Evolutionary conservation across 2,113 vertebrate genomes (phyloP).

Genomic region (Proteles cristata): DNA sequence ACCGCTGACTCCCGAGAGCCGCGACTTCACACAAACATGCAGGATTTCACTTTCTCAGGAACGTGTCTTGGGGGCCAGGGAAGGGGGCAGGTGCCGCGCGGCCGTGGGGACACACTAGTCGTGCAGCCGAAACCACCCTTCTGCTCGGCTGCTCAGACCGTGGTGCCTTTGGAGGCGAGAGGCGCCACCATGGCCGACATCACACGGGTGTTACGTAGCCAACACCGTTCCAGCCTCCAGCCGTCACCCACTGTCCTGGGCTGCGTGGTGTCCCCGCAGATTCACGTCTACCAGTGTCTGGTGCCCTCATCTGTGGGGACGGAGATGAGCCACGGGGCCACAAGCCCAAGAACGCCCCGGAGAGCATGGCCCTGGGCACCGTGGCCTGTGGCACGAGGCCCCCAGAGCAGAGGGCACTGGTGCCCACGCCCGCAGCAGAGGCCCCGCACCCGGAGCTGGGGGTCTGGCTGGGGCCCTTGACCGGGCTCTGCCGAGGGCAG

Average conservation of each 20-base stretch:
- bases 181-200: neutral
- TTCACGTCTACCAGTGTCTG: neutral
- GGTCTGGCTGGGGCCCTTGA: neutral
- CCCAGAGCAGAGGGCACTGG: neutral
- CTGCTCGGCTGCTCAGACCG: accelerated
- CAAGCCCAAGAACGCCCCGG: neutral
- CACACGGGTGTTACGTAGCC: neutral
- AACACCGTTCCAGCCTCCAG: neutral
- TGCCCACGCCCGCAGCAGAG: neutral
- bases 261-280: neutral
- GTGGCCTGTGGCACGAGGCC: neutral
- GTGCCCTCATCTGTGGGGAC: accelerated
- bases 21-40: accelerated
- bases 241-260: neutral
- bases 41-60: too few species aligned
- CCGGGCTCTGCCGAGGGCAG: neutral
- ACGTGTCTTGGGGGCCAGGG: accelerated
- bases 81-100: too few species aligned
- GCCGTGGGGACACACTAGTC: neutral
- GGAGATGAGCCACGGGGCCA: neutral
- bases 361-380: neutral
- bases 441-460: neutral
- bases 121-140: accelerated
- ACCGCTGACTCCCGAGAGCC: accelerated
- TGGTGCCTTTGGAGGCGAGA: neutral